phyloP scores from a whole-genome alignment of 1,140 invertebrate species.

The Eriosoma lanigerum region DNA sequence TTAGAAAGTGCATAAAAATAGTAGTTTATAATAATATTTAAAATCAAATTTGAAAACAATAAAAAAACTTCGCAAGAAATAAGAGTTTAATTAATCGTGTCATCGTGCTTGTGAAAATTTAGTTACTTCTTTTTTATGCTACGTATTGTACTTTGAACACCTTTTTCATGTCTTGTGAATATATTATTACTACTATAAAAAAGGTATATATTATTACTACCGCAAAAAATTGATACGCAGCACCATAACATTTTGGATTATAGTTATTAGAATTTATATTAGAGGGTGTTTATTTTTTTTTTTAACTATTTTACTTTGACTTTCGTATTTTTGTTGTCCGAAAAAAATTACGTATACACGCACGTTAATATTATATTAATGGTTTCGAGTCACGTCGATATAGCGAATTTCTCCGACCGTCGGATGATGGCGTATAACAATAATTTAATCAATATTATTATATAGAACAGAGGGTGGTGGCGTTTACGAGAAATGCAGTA shows the following conservation, averaged over 20 bases:
- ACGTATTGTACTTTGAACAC: no score
- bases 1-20: no score
- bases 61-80: no score
- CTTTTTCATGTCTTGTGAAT: no score
- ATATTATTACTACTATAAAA: no score
- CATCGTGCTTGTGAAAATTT: no score
- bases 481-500: not conserved
- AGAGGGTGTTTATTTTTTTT: not conserved
- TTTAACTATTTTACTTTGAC: not conserved
- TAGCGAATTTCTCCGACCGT: not conserved
- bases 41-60: no score
- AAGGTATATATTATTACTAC: no score
- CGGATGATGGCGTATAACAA: not conserved
- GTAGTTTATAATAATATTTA: no score
- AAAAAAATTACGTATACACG: not conserved
- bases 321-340: not conserved
- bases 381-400: slow-evolving; percentile 32
- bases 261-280: not conserved
- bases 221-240: not conserved
- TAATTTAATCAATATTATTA: slow-evolving; percentile 6
- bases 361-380: not conserved
- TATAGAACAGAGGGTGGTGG: not conserved
- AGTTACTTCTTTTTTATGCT: no score
- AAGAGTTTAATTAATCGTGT: no score
- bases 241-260: slow-evolving; percentile 14